phyloP scores from a whole-genome alignment of 2,888 invertebrate genomes.

The Hartigia nigra region DNA sequence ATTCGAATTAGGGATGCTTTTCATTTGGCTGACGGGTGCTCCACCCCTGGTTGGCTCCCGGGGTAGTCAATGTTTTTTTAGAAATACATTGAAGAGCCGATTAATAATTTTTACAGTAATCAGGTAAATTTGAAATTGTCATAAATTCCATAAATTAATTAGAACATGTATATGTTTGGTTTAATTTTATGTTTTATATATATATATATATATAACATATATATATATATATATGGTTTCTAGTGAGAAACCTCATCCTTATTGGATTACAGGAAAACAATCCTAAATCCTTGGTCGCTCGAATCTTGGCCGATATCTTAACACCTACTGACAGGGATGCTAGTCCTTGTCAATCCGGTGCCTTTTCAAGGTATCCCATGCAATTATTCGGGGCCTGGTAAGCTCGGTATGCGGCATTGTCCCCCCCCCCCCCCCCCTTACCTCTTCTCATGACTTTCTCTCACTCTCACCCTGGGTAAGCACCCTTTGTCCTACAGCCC shows the following conservation, averaged over 20 bases:
- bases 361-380: conserved; percentile 55
- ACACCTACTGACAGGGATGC: conserved; percentile 53
- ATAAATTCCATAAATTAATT: not conserved
- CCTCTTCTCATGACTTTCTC: conserved; percentile 12
- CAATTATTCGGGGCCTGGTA: conserved; percentile 56
- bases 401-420: conserved; percentile 28
- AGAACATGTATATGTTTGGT: too few relatives aligned
- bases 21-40: conserved; percentile 62
- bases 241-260: conserved; percentile 38
- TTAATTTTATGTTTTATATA: too few relatives aligned
- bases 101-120: not conserved
- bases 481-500: not conserved
- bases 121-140: not conserved
- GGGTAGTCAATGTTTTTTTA: conserved; percentile 47
- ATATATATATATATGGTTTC: not conserved
- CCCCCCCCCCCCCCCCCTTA: not conserved
- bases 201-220: not conserved
- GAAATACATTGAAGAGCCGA: not conserved
- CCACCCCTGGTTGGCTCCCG: conserved; percentile 62
- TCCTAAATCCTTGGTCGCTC: conserved; percentile 37
- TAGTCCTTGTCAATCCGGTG: conserved; percentile 35
- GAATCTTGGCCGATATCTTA: conserved; percentile 39
- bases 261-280: conserved; percentile 58
- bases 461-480: conserved; percentile 6
- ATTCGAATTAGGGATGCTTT: conserved; percentile 65